Evolutionary conservation across 2,797 vertebrate species (phyloP), one percentile per base, ranked within the genome.

Genomic region (Furcifer pardalis): DNA sequence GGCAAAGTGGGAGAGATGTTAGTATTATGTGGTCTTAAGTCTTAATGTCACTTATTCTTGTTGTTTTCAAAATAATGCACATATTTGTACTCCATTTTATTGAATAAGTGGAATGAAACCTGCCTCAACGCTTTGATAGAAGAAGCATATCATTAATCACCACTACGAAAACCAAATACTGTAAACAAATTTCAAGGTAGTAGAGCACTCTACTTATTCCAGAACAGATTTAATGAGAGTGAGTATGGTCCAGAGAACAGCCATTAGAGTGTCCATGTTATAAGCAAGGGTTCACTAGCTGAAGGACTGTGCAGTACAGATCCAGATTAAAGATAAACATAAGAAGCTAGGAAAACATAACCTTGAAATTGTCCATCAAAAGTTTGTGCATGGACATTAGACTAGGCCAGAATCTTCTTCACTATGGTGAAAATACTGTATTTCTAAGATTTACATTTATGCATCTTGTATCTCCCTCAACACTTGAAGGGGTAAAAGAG

Each of bases 21-120:
- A 65, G 49, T n/a, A 25, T 71, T 32, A 23, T 69, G 19, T 10
- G 69, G 25, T 17, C 37, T 13, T n/a, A 15, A 21, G 17, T 74
- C 13, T 40, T n/a, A 15, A 42, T 66, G 59, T 69, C 74, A 66
- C 40, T 32, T 23, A 49, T 52, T 46, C 62, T 27, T 62, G 3
- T n/a, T 66, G 27, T 15, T 46, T 56, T 85, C 46, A 74, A 74
- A 81, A 80, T 76, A 88, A 88, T 52, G 9, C 19, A 10, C 10
- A 81, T 3, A 12, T 42, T 42, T 6, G 2, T 9, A 86, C 85
- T 81, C 84, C 65, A n/a, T 80, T 21, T 62, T 63, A 75, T 81
- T 73, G 60, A 77, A 86, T 52, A 56, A 88, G 63, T 80, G 75
- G 17, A 52, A 30, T n/a, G 90, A 88, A 68, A 79, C 77, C 83